A percentile compares a stretch with the other conserved stretches of the same genome.
Evolutionary conservation across 2,797 vertebrate genomes (phyloP).

Genomic region (Lophotriccus pileatus): DNA sequence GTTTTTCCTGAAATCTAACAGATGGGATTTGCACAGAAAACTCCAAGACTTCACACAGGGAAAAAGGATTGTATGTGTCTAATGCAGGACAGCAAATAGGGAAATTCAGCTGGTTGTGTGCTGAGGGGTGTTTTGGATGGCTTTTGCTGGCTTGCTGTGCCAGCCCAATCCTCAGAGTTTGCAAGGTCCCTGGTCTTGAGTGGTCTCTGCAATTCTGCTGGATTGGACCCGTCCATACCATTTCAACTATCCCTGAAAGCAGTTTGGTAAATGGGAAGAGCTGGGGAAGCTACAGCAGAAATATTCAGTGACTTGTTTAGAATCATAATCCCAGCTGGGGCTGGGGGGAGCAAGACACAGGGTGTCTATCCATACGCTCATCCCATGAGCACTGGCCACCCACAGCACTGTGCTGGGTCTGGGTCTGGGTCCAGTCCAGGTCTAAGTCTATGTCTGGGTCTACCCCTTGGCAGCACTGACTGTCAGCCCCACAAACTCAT

Average conservation of each 20-base stretch:
- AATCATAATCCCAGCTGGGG: neutral
- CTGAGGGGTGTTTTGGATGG: neutral
- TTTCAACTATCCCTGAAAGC: neutral
- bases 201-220: neutral
- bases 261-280: neutral
- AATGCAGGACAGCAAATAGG: neutral
- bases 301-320: neutral
- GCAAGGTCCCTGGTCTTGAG: accelerated
- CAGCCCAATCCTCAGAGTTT: neutral
- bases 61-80: neutral
- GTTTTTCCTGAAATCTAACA: neutral
- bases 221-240: neutral
- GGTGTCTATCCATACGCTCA: accelerated
- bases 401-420: accelerated
- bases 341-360: neutral
- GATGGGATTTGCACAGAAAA: neutral
- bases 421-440: too few species aligned
- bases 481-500: neutral
- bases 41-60: accelerated
- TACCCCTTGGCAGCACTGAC: neutral
- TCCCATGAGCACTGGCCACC: neutral
- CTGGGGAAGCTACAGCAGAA: neutral
- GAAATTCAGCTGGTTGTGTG: neutral
- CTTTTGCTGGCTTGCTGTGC: neutral
- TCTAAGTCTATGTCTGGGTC: neutral